Evolutionary conservation across 2,888 invertebrate genomes (phyloP).

Genomic region (Troides helena): DNA sequence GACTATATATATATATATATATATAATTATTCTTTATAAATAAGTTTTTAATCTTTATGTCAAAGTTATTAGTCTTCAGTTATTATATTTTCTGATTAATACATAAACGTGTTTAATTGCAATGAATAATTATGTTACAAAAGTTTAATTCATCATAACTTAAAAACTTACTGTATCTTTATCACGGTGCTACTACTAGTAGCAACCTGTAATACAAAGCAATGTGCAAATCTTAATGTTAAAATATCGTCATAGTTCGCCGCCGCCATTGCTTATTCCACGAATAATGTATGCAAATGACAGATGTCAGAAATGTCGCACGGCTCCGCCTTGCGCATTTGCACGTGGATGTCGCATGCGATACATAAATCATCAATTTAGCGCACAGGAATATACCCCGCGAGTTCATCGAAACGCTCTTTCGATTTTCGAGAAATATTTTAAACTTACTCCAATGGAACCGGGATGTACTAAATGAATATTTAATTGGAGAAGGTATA

Average conservation of each 20-base stretch:
- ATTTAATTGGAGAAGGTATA: background rate
- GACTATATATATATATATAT: too few relatives aligned
- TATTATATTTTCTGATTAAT: too few relatives aligned
- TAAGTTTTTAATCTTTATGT: too few relatives aligned
- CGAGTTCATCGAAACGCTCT: constrained; percentile 59
- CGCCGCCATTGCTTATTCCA: constrained; percentile 23
- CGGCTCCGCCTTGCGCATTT: constrained; percentile 38
- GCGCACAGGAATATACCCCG: constrained; percentile 53
- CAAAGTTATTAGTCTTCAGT: too few relatives aligned
- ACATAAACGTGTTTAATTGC: too few relatives aligned
- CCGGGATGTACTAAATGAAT: constrained; percentile 24
- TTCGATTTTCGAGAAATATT: constrained; percentile 59
- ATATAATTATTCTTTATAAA: too few relatives aligned
- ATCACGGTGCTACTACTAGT: too few relatives aligned
- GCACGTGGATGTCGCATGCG: constrained; percentile 44
- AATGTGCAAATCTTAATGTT: constrained; percentile 2
- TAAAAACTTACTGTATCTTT: too few relatives aligned
- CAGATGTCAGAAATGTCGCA: constrained; percentile 32
- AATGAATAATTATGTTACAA: too few relatives aligned
- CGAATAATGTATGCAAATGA: constrained; percentile 31
- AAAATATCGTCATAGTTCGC: constrained; percentile 16
- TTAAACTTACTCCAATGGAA: constrained; percentile 41
- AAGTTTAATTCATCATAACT: too few relatives aligned
- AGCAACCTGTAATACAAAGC: background rate
- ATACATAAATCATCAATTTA: constrained; percentile 71